A percentile compares a stretch with the other conserved stretches of the same genome.
Evolutionary conservation across 2,888 invertebrate genomes (phyloP).

Genomic region (Gari tellinella): DNA sequence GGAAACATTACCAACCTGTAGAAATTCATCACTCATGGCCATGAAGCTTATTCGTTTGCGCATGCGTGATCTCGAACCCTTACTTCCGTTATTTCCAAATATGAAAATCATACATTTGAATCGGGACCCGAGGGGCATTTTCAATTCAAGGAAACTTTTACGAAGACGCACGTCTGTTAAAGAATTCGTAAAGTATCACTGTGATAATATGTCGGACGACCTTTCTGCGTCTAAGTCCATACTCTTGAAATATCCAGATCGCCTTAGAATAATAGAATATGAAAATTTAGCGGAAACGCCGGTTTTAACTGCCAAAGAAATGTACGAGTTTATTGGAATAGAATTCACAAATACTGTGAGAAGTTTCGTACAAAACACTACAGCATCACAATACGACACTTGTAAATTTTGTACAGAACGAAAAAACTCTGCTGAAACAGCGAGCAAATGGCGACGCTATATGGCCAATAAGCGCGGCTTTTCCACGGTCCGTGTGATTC

Average conservation of each 20-base stretch:
- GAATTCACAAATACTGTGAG: conserved; percentile 2
- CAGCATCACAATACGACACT: background rate
- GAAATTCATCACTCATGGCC: conserved; percentile 1
- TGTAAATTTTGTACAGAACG: conserved; percentile 15
- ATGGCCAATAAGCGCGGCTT: background rate
- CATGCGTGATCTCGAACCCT: background rate
- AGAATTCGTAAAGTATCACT: background rate
- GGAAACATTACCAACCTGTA: conserved; percentile 1
- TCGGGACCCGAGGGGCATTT: conserved; percentile 11
- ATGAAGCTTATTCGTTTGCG: conserved; percentile 17
- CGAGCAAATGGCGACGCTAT: conserved; percentile 15
- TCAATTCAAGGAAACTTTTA: conserved; percentile 7
- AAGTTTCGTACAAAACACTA: background rate
- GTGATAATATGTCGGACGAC: conserved; percentile 2
- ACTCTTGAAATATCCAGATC: conserved; percentile 4
- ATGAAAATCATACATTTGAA: conserved; percentile 16
- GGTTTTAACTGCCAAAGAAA: background rate
- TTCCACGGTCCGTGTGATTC: background rate
- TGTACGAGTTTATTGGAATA: conserved; percentile 14
- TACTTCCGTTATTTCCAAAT: conserved; percentile 17
- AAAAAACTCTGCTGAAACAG: conserved; percentile 15
- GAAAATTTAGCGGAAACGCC: conserved; percentile 23
- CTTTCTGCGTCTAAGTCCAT: background rate
- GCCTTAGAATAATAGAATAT: conserved; percentile 12
- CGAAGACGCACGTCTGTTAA: background rate